Evolutionary conservation across 2,888 invertebrate species (phyloP).

Genomic region (Trichogramma evanescens): DNA sequence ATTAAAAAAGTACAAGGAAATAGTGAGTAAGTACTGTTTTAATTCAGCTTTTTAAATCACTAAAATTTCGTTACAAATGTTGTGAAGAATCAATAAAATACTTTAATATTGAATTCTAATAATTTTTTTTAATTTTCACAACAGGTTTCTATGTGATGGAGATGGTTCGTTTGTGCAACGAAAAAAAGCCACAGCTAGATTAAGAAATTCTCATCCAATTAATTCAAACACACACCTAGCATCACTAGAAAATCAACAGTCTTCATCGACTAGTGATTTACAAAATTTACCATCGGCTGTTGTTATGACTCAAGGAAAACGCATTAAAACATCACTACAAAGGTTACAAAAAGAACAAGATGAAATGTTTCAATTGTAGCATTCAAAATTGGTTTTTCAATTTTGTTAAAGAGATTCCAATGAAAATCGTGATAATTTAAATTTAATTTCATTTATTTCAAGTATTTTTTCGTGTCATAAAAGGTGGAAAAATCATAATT

Average conservation of each 20-base stretch:
- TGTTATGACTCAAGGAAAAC: constrained; percentile 74
- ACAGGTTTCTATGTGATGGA: constrained; percentile 54
- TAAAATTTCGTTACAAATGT: not conserved
- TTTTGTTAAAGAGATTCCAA: constrained; percentile 10
- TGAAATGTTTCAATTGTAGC: constrained; percentile 88
- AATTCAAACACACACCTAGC: constrained; percentile 43
- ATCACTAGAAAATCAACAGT: constrained; percentile 38
- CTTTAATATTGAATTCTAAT: not conserved
- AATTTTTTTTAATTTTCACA: not conserved
- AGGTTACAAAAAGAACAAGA: constrained; percentile 80
- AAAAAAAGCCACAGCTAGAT: constrained; percentile 52
- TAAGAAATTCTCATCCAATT: constrained; percentile 54
- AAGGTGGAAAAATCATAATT: too few species aligned
- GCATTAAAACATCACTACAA: constrained; percentile 72
- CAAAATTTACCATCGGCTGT: constrained; percentile 50
- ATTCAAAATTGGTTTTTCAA: constrained; percentile 29
- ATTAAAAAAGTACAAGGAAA: constrained; percentile 71
- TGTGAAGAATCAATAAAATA: not conserved
- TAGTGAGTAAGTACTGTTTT: constrained; percentile 66
- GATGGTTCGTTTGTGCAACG: constrained; percentile 53
- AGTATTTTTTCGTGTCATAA: too few species aligned
- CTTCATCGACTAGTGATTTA: constrained; percentile 52
- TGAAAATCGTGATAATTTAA: constrained; percentile 10
- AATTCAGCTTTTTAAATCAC: not conserved
- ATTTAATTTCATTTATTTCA: not conserved